phyloP scores from a whole-genome alignment of 2,888 invertebrate genomes.

The Hyalella azteca region DNA sequence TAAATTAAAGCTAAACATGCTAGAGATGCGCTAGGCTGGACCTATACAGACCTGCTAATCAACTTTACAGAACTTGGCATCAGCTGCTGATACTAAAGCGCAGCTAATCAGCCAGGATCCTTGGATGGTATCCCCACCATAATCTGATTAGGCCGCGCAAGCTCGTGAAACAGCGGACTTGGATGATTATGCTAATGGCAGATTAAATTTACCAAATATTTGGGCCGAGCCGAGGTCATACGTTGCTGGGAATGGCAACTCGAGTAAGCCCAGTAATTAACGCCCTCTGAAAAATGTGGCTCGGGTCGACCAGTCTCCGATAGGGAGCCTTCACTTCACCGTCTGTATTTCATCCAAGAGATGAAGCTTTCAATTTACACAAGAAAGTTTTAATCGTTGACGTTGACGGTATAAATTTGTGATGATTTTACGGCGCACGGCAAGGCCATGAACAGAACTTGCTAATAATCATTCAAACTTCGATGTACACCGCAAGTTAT shows the following conservation, averaged over 20 bases:
- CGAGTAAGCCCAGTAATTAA: constrained; percentile 29
- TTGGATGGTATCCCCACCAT: constrained; percentile 25
- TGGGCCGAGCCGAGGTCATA: constrained; percentile 24
- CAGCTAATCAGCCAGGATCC: constrained; percentile 33
- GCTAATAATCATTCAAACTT: too few species aligned
- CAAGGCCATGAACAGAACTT: too few species aligned
- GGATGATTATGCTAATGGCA: constrained; percentile 36
- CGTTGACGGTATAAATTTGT: too few species aligned
- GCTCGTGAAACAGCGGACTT: constrained; percentile 30
- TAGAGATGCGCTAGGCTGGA: too few species aligned
- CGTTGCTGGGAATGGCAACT: constrained; percentile 36
- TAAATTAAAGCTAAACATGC: too few species aligned
- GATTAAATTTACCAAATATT: constrained; percentile 36
- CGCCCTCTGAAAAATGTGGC: constrained; percentile 20
- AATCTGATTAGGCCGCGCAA: constrained; percentile 32
- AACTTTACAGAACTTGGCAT: constrained; percentile 8
- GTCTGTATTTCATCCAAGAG: too few species aligned
- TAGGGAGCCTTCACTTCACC: constrained; percentile 12
- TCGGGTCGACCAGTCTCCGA: neutral
- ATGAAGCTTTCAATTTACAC: too few species aligned
- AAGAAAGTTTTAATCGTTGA: too few species aligned
- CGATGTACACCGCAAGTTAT: too few species aligned
- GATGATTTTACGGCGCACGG: too few species aligned
- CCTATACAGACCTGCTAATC: neutral
- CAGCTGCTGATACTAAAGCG: constrained; percentile 32